Conservation (phyloP, 1,140 invertebrate species). For the Macrobrachium nipponense region DNA sequence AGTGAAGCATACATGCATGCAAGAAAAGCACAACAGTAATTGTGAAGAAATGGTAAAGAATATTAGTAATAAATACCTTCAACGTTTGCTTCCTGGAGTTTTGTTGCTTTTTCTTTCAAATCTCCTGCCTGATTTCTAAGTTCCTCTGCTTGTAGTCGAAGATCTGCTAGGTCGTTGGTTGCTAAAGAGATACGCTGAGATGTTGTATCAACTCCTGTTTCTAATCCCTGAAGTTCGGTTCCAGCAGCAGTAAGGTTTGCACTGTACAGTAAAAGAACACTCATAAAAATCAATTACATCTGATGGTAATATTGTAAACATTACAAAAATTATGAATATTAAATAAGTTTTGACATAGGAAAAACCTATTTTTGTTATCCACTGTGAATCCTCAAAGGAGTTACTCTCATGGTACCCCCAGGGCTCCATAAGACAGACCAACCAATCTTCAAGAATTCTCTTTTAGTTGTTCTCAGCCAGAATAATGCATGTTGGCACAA, state of each 20-base stretch:
- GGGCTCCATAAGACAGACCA: too few relatives aligned
- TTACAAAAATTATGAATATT: too few relatives aligned
- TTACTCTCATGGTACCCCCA: too few relatives aligned
- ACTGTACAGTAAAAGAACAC: slow-evolving; percentile 19
- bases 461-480: too few relatives aligned
- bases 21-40: not conserved
- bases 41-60: not conserved
- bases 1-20: not conserved
- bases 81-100: slow-evolving; percentile 93
- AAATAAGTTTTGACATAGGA: too few relatives aligned
- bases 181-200: slow-evolving; percentile 83
- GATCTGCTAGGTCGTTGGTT: slow-evolving; percentile 80
- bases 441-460: too few relatives aligned
- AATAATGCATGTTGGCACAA: too few relatives aligned
- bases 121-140: slow-evolving; percentile 80
- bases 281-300: too few relatives aligned
- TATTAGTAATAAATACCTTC: slow-evolving; percentile 73
- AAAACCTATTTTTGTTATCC: too few relatives aligned
- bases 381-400: too few relatives aligned
- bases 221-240: slow-evolving; percentile 72
- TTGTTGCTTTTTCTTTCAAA: slow-evolving; percentile 87
- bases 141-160: slow-evolving; percentile 79
- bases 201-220: slow-evolving; percentile 79
- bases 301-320: too few relatives aligned
- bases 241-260: slow-evolving; percentile 44